phyloP scores from a whole-genome alignment of 1,140 invertebrate genomes.

The Drosophila arawakana region DNA sequence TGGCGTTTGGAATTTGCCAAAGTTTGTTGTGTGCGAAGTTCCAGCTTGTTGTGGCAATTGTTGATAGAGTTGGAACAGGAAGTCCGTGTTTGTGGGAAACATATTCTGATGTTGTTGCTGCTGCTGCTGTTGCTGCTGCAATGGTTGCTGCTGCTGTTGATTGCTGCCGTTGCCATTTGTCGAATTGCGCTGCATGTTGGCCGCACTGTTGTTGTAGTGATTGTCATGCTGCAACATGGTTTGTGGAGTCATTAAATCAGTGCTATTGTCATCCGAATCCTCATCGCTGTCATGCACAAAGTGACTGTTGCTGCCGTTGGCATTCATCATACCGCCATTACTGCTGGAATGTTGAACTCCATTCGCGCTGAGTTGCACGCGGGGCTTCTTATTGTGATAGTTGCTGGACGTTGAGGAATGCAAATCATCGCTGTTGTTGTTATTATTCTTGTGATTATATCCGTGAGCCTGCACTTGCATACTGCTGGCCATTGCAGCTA shows the following conservation, averaged over 20 bases:
- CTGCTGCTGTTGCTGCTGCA: slow-evolving; percentile 32
- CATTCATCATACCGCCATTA: slow-evolving; percentile 43
- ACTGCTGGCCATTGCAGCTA: slow-evolving; percentile 31
- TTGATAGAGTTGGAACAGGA: slow-evolving; percentile 82
- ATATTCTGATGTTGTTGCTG: slow-evolving; percentile 61
- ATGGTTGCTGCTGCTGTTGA: slow-evolving; percentile 42
- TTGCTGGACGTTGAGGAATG: slow-evolving; percentile 69
- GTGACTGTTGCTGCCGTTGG: slow-evolving; percentile 42
- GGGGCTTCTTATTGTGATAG: slow-evolving; percentile 73
- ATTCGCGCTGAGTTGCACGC: slow-evolving; percentile 65
- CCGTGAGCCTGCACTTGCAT: slow-evolving; percentile 53
- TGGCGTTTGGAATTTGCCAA: slow-evolving; percentile 73
- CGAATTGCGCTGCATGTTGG: slow-evolving; percentile 52
- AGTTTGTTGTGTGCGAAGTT: slow-evolving; percentile 61
- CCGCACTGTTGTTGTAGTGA: slow-evolving; percentile 54
- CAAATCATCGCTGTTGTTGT: slow-evolving; percentile 50
- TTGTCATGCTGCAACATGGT: slow-evolving; percentile 63
- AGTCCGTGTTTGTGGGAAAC: slow-evolving; percentile 79
- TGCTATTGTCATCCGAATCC: slow-evolving; percentile 77
- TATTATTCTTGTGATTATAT: slow-evolving; percentile 58
- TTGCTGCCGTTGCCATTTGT: slow-evolving; percentile 41
- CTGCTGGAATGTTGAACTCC: slow-evolving; percentile 46
- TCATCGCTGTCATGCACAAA: slow-evolving; percentile 74
- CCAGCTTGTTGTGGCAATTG: slow-evolving; percentile 71
- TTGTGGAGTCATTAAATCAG: slow-evolving; percentile 62